Percentiles rank a stretch among this genome's conserved stretches.
Evolutionary conservation across 2,888 invertebrate species (phyloP).

Genomic region (Scaptodrosophila latifasciaeformis): DNA sequence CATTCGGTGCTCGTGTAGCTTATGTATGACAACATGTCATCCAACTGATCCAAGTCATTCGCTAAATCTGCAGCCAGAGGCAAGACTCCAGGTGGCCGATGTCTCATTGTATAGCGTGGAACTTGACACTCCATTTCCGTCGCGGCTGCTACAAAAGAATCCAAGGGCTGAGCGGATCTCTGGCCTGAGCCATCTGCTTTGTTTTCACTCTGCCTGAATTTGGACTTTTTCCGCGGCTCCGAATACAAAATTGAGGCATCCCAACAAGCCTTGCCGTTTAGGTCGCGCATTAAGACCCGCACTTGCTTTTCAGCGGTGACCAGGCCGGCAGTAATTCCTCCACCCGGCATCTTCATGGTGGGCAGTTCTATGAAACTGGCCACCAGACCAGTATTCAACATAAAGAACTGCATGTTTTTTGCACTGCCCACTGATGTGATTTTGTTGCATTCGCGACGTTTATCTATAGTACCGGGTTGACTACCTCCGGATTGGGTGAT

Average conservation of each 20-base stretch:
- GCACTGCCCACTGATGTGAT: slow-evolving; percentile 88
- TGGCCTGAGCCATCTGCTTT: slow-evolving; percentile 7
- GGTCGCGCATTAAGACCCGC: slow-evolving; percentile 89
- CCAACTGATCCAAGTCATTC: slow-evolving; percentile 92
- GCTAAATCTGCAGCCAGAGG: slow-evolving; percentile 89
- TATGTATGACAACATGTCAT: slow-evolving; percentile 94
- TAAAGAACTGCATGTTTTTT: slow-evolving; percentile 89
- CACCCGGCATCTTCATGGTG: slow-evolving; percentile 86
- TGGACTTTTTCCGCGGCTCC: slow-evolving; percentile 76
- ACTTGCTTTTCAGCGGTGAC: slow-evolving; percentile 89
- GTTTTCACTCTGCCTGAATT: slow-evolving; percentile 15
- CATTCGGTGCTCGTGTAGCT: slow-evolving; percentile 95
- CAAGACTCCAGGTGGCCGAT: slow-evolving; percentile 84
- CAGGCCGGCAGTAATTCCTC: slow-evolving; percentile 85
- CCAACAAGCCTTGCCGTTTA: slow-evolving; percentile 97
- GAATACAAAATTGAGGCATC: slow-evolving; percentile 93
- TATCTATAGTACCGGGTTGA: slow-evolving; percentile 36
- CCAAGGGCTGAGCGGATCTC: slow-evolving; percentile 51
- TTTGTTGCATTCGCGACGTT: slow-evolving; percentile 76
- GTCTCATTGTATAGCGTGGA: slow-evolving; percentile 82
- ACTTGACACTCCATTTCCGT: slow-evolving; percentile 77
- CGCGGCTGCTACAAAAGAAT: slow-evolving; percentile 64
- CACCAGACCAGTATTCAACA: slow-evolving; percentile 87
- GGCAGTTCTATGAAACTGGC: slow-evolving; percentile 93
- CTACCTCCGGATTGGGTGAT: slow-evolving; percentile 70